Conservation (phyloP, 2,113 vertebrate species). For the Gallinago jamesoni region DNA sequence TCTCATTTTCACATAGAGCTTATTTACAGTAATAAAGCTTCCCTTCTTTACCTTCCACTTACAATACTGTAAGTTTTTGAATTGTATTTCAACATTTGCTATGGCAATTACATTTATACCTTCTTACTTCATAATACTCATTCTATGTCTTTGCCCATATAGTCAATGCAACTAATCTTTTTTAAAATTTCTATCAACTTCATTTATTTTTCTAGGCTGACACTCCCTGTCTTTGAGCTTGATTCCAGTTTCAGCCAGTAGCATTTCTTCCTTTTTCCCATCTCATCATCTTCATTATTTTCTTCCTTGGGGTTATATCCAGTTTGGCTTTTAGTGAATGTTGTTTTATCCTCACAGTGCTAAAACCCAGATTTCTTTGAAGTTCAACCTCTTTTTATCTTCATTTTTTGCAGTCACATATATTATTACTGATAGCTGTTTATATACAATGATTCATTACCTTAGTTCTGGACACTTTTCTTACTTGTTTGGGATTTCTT, state of each 20-base stretch:
- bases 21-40: not conserved
- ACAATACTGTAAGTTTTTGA: not conserved
- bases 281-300: not conserved
- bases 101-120: not conserved
- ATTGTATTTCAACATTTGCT: not conserved
- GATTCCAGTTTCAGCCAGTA: not conserved
- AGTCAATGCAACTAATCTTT: not conserved
- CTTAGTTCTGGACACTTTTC: not conserved
- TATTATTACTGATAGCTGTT: not conserved
- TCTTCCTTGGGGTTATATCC: not conserved
- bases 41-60: not conserved
- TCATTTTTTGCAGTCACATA: not conserved
- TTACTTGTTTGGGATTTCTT: not conserved
- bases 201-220: not conserved
- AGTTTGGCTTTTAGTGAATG: not conserved
- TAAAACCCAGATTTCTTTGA: not conserved
- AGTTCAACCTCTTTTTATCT: not conserved
- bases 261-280: not conserved
- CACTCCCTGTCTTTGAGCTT: not conserved
- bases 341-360: not conserved
- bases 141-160: not conserved
- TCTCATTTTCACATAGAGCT: not conserved
- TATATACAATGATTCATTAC: not conserved
- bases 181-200: not conserved
- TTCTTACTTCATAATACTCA: not conserved